Evolutionary conservation across 1,140 invertebrate species (phyloP).

Genomic region (Gonioctena quinquepunctata): DNA sequence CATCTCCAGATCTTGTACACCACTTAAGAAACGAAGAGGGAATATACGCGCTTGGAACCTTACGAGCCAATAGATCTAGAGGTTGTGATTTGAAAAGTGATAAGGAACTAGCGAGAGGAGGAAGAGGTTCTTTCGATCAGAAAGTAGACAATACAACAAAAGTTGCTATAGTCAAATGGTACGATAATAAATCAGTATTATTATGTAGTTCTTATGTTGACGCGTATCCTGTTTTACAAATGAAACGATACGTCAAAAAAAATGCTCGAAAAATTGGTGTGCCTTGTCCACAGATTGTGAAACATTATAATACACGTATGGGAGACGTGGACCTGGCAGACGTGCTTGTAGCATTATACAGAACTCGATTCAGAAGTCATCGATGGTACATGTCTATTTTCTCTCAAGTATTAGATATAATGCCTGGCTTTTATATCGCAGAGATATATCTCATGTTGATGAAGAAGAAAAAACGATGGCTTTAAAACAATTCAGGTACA

Average conservation of each 20-base stretch:
- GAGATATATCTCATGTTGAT: not conserved
- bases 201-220: constrained; percentile 27
- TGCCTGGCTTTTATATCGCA: constrained; percentile 35
- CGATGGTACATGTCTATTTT: constrained; percentile 42
- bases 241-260: constrained; percentile 44
- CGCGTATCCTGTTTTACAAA: constrained; percentile 43
- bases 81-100: not conserved
- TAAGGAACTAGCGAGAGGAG: not conserved
- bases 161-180: constrained; percentile 35
- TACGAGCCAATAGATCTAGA: not conserved
- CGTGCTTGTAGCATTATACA: constrained; percentile 34
- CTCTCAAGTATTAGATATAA: constrained; percentile 42
- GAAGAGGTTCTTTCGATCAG: constrained; percentile 27
- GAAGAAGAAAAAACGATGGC: not conserved
- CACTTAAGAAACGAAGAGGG: not conserved
- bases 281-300: constrained; percentile 51
- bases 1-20: not conserved
- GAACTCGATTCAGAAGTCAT: constrained; percentile 33
- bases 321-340: constrained; percentile 24
- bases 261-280: constrained; percentile 46
- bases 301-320: constrained; percentile 35
- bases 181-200: constrained; percentile 22
- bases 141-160: constrained; percentile 20
- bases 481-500: constrained; percentile 18
- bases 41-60: constrained; percentile 8